Conservation (phyloP, 2,888 invertebrate genomes). For the Cerastis leucographa region DNA sequence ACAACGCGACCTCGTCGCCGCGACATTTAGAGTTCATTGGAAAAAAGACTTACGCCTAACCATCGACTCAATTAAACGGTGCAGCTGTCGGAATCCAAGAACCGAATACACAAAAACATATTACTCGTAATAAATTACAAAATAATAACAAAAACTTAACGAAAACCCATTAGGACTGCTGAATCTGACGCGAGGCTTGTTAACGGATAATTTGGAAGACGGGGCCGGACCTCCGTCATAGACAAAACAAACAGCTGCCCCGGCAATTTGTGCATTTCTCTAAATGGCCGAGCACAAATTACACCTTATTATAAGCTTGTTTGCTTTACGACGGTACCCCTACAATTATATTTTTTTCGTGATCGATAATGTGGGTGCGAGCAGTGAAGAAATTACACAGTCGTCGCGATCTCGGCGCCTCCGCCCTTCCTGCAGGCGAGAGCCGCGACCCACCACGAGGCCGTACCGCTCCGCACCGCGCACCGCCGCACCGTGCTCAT, state of each 20-base stretch:
- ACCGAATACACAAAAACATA: conserved; percentile 84
- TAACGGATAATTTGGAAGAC: conserved; percentile 89
- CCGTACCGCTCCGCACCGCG: conserved; percentile 21
- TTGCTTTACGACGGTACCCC: conserved; percentile 90
- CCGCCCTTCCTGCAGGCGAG: conserved; percentile 79
- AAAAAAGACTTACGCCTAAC: conserved; percentile 61
- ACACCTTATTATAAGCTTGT: conserved; percentile 91
- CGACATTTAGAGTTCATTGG: conserved; percentile 43
- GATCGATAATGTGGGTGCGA: conserved; percentile 89
- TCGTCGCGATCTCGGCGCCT: conserved; percentile 85
- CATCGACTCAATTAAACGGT: conserved; percentile 81
- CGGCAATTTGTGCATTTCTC: conserved; percentile 90
- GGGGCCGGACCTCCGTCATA: conserved; percentile 89
- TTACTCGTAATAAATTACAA: conserved; percentile 88
- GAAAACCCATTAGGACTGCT: conserved; percentile 90
- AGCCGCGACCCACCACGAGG: conserved; percentile 65
- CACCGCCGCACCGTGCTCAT: conserved; percentile 62
- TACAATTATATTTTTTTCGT: conserved; percentile 89
- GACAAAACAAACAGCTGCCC: conserved; percentile 91
- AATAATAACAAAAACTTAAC: conserved; percentile 89
- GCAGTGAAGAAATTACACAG: conserved; percentile 89
- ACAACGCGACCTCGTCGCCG: conserved; percentile 31
- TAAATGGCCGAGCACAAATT: conserved; percentile 91
- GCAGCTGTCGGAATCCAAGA: conserved; percentile 86
- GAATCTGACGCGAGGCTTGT: conserved; percentile 91